These are phyloP conservation scores for Kuschelorhynchus macadamiae DNA, from an alignment of 2,888 invertebrate species.

Conservation along the genomic window DNA sequence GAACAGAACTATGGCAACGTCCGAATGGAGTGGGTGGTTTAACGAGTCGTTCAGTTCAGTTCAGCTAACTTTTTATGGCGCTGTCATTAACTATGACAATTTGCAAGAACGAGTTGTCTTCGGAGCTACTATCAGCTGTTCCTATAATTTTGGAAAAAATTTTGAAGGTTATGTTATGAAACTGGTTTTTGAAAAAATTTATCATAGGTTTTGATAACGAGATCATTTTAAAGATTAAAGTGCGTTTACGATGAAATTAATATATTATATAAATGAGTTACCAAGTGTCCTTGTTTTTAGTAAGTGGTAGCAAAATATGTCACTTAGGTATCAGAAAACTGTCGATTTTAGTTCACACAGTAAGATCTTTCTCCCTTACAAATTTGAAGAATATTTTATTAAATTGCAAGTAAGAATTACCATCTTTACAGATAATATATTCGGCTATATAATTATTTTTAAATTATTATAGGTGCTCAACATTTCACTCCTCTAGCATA, in stretches of 20 bases:
- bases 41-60: too few relatives aligned
- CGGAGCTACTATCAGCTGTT: too few relatives aligned
- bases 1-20: too few relatives aligned
- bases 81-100: too few relatives aligned
- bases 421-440: background rate
- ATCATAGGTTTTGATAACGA: background rate
- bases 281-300: constrained; percentile 11
- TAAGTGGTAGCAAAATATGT: constrained; percentile 30
- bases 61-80: too few relatives aligned
- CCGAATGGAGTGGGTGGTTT: too few relatives aligned
- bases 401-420: constrained; percentile 14
- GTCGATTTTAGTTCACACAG: background rate
- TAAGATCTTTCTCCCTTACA: background rate
- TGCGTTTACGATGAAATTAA: background rate
- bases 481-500: background rate
- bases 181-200: too few relatives aligned
- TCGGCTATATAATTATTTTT: background rate
- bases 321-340: constrained; percentile 4
- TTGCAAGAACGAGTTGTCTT: too few relatives aligned
- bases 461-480: constrained; percentile 15
- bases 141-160: too few relatives aligned
- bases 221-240: background rate
- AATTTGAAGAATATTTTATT: background rate
- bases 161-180: background rate
- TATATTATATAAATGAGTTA: background rate